Percentiles rank a stretch among this genome's conserved stretches.
These are phyloP conservation scores for Labrus mixtus DNA, from an alignment of 2,113 vertebrate genomes.

Conservation along the genomic window DNA sequence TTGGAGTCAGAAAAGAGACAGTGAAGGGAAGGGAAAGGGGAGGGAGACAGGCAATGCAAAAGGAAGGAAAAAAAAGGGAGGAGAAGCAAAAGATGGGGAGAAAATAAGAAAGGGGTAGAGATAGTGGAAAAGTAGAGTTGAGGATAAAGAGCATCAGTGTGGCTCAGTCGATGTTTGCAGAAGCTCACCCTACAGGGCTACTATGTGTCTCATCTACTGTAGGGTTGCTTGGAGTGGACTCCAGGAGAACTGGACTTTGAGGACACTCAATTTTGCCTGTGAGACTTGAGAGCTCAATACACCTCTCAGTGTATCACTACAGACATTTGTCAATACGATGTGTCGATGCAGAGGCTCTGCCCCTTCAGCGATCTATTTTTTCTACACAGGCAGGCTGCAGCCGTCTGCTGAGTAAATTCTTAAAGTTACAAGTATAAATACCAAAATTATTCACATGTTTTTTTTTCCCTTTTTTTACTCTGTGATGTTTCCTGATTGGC, in stretches of 20 bases:
- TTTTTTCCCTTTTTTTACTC: slow-evolving; percentile 20
- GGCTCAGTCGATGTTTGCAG: slow-evolving; percentile 30
- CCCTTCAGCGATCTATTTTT: slow-evolving; percentile 16
- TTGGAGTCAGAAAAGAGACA: slow-evolving; percentile 76
- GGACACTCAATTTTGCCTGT: slow-evolving; percentile 36
- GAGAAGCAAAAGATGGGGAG: slow-evolving; percentile 31
- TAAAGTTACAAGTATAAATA: slow-evolving; percentile 18
- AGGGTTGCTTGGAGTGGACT: slow-evolving; percentile 29
- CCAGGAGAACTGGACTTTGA: slow-evolving; percentile 32
- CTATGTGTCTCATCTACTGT: slow-evolving; percentile 40
- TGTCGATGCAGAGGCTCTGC: slow-evolving; percentile 25
- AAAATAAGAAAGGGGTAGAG: slow-evolving; percentile 39
- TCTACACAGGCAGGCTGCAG: slow-evolving; percentile 7
- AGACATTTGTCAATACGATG: slow-evolving; percentile 45
- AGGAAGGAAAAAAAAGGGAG: slow-evolving; percentile 17
- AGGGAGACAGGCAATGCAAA: slow-evolving; percentile 37
- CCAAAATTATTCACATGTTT: slow-evolving; percentile 29
- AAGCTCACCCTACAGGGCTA: no score
- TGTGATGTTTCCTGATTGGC: neutral
- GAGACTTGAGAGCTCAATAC: slow-evolving; percentile 40
- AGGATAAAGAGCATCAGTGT: neutral
- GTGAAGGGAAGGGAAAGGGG: slow-evolving; percentile 68
- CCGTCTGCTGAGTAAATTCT: slow-evolving; percentile 26
- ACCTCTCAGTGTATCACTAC: slow-evolving; percentile 32
- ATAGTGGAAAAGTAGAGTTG: neutral